These are phyloP conservation scores for Meleagris gallopavo DNA, from an alignment of 2,113 vertebrate genomes.

Conservation along the genomic window DNA sequence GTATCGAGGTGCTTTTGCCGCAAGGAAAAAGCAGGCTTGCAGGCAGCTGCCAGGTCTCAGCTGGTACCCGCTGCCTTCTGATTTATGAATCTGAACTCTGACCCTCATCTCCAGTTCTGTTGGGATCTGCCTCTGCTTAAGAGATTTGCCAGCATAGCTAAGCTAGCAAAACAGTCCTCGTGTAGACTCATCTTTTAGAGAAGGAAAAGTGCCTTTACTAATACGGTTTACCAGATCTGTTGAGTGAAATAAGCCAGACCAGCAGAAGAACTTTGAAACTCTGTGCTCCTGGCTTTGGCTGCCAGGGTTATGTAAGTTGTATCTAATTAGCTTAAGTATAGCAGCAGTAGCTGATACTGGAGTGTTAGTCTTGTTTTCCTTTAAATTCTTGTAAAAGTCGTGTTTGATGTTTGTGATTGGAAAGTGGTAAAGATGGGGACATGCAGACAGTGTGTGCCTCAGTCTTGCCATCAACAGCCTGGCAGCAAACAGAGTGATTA, in stretches of 20 bases:
- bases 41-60: not conserved
- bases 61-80: not conserved
- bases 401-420: not conserved
- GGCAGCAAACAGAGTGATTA: not conserved
- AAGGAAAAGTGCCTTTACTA: slow-evolving; percentile 4
- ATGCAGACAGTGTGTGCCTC: not conserved
- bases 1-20: not conserved
- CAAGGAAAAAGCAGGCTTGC: not conserved
- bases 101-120: not conserved
- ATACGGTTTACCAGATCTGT: not conserved
- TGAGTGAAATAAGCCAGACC: slow-evolving; percentile 35
- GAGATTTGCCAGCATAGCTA: not conserved
- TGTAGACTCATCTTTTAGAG: not conserved
- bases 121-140: not conserved
- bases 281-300: not conserved
- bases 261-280: slow-evolving; percentile 19
- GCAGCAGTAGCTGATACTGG: not conserved
- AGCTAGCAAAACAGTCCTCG: not conserved
- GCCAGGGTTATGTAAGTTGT: slow-evolving; percentile 1
- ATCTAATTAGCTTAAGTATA: not conserved
- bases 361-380: not conserved
- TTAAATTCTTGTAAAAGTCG: not conserved
- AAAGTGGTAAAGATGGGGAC: not conserved
- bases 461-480: not conserved
- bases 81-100: slow-evolving; percentile 23